Conservation (phyloP, 2,113 vertebrate genomes). For the Phodopus roborovskii region DNA sequence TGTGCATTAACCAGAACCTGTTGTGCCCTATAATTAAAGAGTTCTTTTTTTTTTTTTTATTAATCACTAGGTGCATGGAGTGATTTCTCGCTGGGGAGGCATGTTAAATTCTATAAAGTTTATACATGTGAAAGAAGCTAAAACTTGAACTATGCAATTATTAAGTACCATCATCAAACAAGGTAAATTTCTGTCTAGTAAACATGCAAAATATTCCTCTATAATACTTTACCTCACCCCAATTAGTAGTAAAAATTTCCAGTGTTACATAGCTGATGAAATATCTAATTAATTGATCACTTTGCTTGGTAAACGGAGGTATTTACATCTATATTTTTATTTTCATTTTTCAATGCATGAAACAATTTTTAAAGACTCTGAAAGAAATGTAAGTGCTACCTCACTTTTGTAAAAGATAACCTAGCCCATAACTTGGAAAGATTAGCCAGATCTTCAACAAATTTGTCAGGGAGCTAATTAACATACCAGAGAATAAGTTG, state of each 20-base stretch:
- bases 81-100: neutral
- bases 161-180: neutral
- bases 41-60: neutral
- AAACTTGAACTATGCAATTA: constrained; percentile 16
- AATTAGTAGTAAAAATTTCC: constrained; percentile 35
- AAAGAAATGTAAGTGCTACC: neutral
- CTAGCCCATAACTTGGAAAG: neutral
- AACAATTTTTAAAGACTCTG: constrained; percentile 35
- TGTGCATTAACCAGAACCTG: neutral
- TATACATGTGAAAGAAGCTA: constrained; percentile 17
- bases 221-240: neutral
- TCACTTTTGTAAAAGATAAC: constrained; percentile 24
- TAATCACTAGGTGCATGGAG: neutral
- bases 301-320: constrained; percentile 32
- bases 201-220: constrained; percentile 28
- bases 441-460: neutral
- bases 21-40: neutral
- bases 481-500: neutral
- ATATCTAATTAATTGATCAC: neutral
- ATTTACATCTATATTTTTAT: constrained; percentile 38
- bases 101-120: neutral
- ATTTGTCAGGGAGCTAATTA: constrained; percentile 11
- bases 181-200: neutral
- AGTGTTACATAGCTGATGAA: constrained; percentile 29
- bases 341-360: constrained; percentile 8